Evolutionary conservation across 2,888 invertebrate genomes (phyloP), one percentile per base, ranked within the genome.

Genomic region (Tipula lateralis): DNA sequence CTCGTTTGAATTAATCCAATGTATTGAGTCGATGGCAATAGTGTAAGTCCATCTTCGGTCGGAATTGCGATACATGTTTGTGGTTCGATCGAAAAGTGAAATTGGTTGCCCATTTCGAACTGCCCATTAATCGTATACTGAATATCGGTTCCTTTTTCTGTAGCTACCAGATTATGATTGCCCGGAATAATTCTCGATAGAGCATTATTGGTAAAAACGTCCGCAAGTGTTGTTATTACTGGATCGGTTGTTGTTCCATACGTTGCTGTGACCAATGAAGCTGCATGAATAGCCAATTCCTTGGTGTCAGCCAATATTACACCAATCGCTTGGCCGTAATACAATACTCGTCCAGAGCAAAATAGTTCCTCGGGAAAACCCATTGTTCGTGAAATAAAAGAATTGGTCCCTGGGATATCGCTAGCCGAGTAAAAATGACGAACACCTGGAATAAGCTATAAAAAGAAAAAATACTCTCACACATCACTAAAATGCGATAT

Each of bases 81-180:
- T 0, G 93, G 92, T 87, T 95, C 95, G 93, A 95, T 93, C 5
- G 92, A 92, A 87, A 92, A 94, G 88, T 95, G 95, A 88, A 93
- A 94, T 87, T 95, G 95, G 1, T 91, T 87, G n/a, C 92, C 92
- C 83, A 91, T 86, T 84, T 90, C 89, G 84, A 91, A 89, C 84
- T 90, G 91, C 0, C 94, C 94, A 84, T 90, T 90, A 5, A 93
- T 87, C 6, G 91, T 89, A 39, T 89, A 87, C 19, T 87, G 87
- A 32, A 87, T 86, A 19, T 89, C 86, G 0, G 85, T 86, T 84
- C 84, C 84, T 36, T 83, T 36, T 87, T 36, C 86, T 86, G 29
- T 89, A 85, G 13, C 85, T 44, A 85, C 12, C 3, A 66, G 12
- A 66, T 66, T 66, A 66, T 66, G 24, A 66, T 66, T 66, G 12